These are phyloP conservation scores for Bubo bubo DNA, from an alignment of 2,113 vertebrate species.

Conservation along the genomic window DNA sequence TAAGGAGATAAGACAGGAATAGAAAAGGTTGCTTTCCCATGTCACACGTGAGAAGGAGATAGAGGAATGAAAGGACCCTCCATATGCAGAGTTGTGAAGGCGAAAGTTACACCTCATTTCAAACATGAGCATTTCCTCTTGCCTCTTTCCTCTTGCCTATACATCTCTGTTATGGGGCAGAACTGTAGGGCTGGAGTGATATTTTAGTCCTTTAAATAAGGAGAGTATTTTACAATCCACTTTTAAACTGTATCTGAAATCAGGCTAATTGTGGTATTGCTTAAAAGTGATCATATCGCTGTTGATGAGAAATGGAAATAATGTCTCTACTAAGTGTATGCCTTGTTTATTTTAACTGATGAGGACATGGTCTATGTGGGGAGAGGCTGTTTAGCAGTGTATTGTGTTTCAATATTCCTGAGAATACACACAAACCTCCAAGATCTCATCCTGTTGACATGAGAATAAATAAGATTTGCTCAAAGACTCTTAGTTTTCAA, in stretches of 20 bases:
- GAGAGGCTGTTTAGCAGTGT: not conserved
- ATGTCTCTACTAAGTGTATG: not conserved
- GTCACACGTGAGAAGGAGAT: not conserved
- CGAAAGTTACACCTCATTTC: not conserved
- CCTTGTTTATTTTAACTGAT: not conserved
- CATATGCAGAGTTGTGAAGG: not conserved
- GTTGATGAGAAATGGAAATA: not conserved
- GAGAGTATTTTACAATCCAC: not conserved
- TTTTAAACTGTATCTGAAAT: not conserved
- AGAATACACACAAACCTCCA: not conserved
- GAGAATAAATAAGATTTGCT: not conserved
- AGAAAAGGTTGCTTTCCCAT: not conserved
- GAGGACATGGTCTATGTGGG: not conserved
- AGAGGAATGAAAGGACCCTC: not conserved
- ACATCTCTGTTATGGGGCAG: not conserved
- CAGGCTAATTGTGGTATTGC: not conserved
- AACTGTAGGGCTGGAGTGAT: not conserved
- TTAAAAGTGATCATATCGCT: not conserved
- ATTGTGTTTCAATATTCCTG: not conserved
- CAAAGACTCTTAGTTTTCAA: not conserved
- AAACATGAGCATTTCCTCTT: not conserved
- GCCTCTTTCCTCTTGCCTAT: fast-evolving
- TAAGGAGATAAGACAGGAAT: not conserved
- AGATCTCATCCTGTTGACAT: not conserved
- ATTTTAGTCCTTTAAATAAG: not conserved